These are phyloP conservation scores for Plagodis pulveraria DNA, from an alignment of 2,888 invertebrate species.

Conservation along the genomic window DNA sequence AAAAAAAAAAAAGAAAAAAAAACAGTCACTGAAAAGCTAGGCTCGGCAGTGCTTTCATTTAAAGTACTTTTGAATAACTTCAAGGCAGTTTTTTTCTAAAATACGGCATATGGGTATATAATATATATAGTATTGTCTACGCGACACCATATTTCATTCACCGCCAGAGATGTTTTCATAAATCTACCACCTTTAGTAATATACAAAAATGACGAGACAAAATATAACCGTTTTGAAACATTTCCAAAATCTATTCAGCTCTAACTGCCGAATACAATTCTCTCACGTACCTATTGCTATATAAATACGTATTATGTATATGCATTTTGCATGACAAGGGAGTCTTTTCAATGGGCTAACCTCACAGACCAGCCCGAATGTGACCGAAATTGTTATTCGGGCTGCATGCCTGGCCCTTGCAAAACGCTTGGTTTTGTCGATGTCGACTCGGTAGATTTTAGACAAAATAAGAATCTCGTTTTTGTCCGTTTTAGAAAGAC, in stretches of 20 bases:
- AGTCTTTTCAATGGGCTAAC: conserved; percentile 41
- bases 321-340: conserved; percentile 64
- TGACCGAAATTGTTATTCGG: conserved; percentile 59
- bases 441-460: conserved; percentile 23
- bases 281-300: conserved; percentile 8
- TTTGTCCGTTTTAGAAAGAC: too few relatives aligned
- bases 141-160: too few relatives aligned
- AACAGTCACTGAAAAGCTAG: too few relatives aligned
- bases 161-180: too few relatives aligned
- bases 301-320: conserved; percentile 21
- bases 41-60: too few relatives aligned
- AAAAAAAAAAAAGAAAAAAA: too few relatives aligned
- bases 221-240: not conserved
- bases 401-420: conserved; percentile 56
- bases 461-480: not conserved
- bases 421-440: conserved; percentile 44
- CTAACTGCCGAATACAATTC: conserved; percentile 5
- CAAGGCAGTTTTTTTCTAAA: too few relatives aligned
- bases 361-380: conserved; percentile 28
- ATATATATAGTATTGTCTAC: too few relatives aligned
- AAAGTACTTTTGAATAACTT: too few relatives aligned
- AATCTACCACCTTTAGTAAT: too few relatives aligned
- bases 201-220: too few relatives aligned
- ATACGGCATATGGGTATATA: too few relatives aligned
- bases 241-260: conserved; percentile 1